Conservation (phyloP, 2,797 vertebrate species). For the Myotis myotis region DNA sequence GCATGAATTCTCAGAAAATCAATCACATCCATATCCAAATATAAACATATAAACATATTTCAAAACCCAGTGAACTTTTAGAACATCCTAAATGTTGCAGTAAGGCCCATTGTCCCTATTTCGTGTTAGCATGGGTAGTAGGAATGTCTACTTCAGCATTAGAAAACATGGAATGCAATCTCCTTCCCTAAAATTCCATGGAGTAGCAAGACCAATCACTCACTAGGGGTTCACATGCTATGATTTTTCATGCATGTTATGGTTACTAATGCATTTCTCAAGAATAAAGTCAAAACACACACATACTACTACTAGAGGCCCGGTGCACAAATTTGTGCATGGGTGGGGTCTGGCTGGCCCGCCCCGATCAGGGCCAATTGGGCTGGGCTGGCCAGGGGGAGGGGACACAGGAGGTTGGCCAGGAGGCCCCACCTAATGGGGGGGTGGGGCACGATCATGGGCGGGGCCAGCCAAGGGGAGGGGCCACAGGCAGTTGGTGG, state of each 20-base stretch:
- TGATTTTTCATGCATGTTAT: background rate
- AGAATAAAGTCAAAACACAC: background rate
- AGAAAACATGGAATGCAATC: background rate
- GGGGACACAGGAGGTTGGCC: too few relatives aligned
- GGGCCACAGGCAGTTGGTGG: too few relatives aligned
- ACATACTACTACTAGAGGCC: background rate
- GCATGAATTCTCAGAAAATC: slow-evolving; percentile 33
- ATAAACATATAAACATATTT: background rate
- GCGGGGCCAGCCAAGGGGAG: too few relatives aligned
- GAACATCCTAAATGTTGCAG: background rate
- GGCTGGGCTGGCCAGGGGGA: too few relatives aligned
- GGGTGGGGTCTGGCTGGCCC: too few relatives aligned
- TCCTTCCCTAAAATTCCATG: background rate
- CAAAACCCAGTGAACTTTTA: slow-evolving; percentile 24
- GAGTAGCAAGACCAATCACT: background rate
- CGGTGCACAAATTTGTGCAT: too few relatives aligned
- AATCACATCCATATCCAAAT: background rate
- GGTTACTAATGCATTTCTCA: background rate
- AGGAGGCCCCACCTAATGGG: too few relatives aligned
- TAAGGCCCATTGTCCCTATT: background rate
- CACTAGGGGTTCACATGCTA: background rate
- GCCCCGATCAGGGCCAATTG: too few relatives aligned
- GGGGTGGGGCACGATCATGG: too few relatives aligned
- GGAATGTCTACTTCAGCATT: background rate
- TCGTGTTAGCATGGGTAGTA: background rate